phyloP scores from a whole-genome alignment of 1,140 invertebrate genomes.

The Sycobia sp. region DNA sequence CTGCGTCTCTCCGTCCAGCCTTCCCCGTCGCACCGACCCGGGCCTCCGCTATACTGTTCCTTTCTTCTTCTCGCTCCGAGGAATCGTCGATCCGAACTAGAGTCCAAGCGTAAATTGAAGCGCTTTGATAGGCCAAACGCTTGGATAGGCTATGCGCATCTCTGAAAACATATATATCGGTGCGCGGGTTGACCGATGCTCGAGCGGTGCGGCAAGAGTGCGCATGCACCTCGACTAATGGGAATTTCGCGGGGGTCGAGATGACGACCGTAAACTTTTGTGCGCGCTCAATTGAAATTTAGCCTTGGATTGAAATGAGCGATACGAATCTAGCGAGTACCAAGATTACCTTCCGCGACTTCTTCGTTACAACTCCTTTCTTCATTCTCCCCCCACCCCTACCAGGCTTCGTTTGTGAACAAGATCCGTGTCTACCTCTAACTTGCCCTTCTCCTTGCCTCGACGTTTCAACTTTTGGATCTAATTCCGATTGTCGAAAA shows the following conservation, averaged over 20 bases:
- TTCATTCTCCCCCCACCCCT: constrained; percentile 6
- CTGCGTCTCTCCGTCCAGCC: no score
- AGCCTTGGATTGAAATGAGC: constrained; percentile 52
- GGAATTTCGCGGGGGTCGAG: constrained; percentile 1
- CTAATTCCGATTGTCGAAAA: constrained; percentile 29
- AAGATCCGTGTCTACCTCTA: not conserved
- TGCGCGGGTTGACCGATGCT: no score
- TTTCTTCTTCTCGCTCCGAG: no score
- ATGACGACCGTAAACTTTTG: constrained; percentile 45
- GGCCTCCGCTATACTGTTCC: no score
- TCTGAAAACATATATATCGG: no score
- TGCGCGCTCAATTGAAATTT: constrained; percentile 57
- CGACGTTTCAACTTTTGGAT: constrained; percentile 5
- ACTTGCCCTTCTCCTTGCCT: not conserved
- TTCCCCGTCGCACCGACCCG: not conserved
- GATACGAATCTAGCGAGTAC: constrained; percentile 44
- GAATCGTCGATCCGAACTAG: no score
- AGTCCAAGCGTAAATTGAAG: no score
- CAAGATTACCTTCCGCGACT: constrained; percentile 49
- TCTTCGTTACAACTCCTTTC: constrained; percentile 34
- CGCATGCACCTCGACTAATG: not conserved
- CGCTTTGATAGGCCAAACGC: no score
- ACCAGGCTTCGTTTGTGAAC: not conserved
- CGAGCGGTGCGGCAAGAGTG: not conserved
- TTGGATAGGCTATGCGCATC: no score